Conservation (phyloP, 92 coral and sea anemone species). For the Epizoanthus stellaris region DNA sequence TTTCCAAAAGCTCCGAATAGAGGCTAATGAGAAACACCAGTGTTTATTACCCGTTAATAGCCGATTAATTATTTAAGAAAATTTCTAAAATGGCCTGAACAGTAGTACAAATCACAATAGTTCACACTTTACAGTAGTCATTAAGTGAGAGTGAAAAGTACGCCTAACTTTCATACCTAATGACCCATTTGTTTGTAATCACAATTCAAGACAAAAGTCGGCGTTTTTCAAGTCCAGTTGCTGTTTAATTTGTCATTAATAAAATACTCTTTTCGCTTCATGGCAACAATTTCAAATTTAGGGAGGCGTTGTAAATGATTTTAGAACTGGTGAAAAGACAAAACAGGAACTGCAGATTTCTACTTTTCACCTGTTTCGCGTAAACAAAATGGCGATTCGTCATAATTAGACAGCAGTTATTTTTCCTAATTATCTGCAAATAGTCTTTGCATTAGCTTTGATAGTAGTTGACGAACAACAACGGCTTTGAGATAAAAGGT, state of each 20-base stretch:
- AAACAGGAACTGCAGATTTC: constrained; percentile 2
- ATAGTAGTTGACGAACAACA: neutral
- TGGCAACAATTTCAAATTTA: constrained; percentile 11
- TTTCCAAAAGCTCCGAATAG: constrained; percentile 34
- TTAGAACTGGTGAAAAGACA: constrained; percentile 21
- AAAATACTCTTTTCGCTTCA: neutral
- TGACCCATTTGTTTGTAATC: constrained; percentile 35
- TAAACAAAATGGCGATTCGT: constrained; percentile 40
- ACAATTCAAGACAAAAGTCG: constrained; percentile 15
- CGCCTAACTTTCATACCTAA: neutral
- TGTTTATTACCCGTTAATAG: constrained; percentile 38
- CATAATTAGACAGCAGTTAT: constrained; percentile 12
- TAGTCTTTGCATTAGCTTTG: constrained; percentile 32
- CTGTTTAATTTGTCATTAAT: constrained; percentile 40
- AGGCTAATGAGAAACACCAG: constrained; percentile 37
- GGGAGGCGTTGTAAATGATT: constrained; percentile 3
- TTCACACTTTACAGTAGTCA: constrained; percentile 34
- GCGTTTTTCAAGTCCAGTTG: constrained; percentile 14
- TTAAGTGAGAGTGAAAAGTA: constrained; percentile 10
- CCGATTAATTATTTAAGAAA: constrained; percentile 43
- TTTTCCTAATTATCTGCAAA: constrained; percentile 41
- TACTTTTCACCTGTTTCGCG: constrained; percentile 19
- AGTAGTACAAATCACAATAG: constrained; percentile 35
- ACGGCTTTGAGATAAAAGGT: neutral
- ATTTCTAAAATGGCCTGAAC: constrained; percentile 31